Conservation (phyloP, 2,113 vertebrate genomes). For the Thamnophis sirtalis region DNA sequence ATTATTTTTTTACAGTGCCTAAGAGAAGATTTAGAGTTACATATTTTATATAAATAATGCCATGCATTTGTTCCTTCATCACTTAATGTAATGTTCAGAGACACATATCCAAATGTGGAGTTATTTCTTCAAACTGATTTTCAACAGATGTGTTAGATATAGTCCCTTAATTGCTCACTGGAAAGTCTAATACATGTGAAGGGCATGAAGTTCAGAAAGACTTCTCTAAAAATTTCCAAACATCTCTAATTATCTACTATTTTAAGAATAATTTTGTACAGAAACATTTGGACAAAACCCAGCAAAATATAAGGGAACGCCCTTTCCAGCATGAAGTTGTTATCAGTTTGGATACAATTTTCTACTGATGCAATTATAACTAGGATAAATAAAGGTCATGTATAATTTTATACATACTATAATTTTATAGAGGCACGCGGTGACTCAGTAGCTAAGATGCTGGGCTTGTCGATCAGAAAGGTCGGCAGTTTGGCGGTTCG, state of each 20-base stretch:
- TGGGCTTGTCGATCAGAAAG: too few relatives aligned
- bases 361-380: constrained; percentile 41
- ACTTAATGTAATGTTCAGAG: neutral
- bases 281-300: neutral
- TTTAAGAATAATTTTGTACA: neutral
- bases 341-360: constrained; percentile 30
- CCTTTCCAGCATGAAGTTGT: constrained; percentile 40
- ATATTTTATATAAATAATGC: neutral
- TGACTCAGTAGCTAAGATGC: too few relatives aligned
- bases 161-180: neutral
- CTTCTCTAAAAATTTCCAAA: neutral
- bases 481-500: too few relatives aligned
- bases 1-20: neutral
- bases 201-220: neutral
- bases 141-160: neutral
- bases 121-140: neutral
- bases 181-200: neutral
- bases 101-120: neutral
- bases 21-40: neutral
- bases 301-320: neutral
- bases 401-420: constrained; percentile 35
- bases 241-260: neutral
- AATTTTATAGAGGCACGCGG: too few relatives aligned
- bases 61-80: neutral
- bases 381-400: constrained; percentile 48